Conservation (phyloP, 2,888 invertebrate genomes). For the Celastrina argiolus region DNA sequence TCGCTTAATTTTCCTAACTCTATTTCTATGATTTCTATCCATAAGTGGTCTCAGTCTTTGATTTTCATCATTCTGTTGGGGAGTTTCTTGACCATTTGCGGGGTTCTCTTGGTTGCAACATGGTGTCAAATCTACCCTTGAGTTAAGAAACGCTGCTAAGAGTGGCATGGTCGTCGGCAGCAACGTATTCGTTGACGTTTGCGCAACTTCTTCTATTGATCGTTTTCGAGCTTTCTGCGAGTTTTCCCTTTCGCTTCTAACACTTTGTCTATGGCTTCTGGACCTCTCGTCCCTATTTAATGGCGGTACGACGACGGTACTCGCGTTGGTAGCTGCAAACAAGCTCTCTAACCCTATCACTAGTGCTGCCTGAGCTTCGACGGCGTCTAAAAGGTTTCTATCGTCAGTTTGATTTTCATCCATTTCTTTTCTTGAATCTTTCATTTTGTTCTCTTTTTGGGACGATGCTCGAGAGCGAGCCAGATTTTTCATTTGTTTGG, state of each 20-base stretch:
- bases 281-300: conserved; percentile 62
- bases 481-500: conserved; percentile 81
- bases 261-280: conserved; percentile 58
- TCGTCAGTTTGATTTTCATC: conserved; percentile 68
- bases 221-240: conserved; percentile 68
- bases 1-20: conserved; percentile 76
- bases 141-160: conserved; percentile 81
- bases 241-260: conserved; percentile 65
- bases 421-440: conserved; percentile 67
- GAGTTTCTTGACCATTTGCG: conserved; percentile 41
- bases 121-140: conserved; percentile 75
- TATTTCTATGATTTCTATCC: conserved; percentile 70
- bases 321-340: conserved; percentile 70
- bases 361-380: conserved; percentile 76
- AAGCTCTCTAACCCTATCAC: conserved; percentile 75
- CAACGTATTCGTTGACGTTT: conserved; percentile 81
- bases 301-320: conserved; percentile 70
- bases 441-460: conserved; percentile 75
- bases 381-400: conserved; percentile 64
- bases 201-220: conserved; percentile 79
- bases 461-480: conserved; percentile 76
- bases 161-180: conserved; percentile 80
- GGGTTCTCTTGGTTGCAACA: conserved; percentile 59
- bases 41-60: conserved; percentile 64
- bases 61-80: conserved; percentile 53